phyloP scores from a whole-genome alignment of 2,113 vertebrate species.

The Tapirus terrestris region DNA sequence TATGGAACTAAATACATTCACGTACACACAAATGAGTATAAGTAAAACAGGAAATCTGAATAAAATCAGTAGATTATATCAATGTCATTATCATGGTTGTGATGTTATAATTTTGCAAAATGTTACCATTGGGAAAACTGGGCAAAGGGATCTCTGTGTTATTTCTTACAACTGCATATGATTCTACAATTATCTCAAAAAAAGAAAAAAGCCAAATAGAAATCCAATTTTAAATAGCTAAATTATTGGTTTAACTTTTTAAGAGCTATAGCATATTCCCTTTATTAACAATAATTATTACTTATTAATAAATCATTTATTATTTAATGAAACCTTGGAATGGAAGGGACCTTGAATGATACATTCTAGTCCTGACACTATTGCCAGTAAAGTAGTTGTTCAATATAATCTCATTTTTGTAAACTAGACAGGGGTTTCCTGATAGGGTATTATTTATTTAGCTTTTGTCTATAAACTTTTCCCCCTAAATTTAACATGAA shows the following conservation, averaged over 20 bases:
- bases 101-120: slow-evolving; percentile 37
- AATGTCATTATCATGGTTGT: neutral
- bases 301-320: neutral
- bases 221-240: neutral
- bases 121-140: slow-evolving; percentile 14
- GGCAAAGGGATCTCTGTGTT: neutral
- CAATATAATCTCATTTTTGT: neutral
- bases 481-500: neutral
- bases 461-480: neutral
- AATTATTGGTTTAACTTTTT: neutral
- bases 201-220: neutral
- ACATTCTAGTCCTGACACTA: neutral
- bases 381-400: neutral
- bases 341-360: neutral
- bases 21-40: neutral
- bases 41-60: neutral
- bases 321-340: neutral
- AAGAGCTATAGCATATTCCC: neutral
- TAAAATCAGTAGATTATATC: slow-evolving; percentile 9
- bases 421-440: neutral
- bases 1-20: neutral
- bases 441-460: neutral
- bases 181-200: neutral
- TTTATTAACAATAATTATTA: neutral
- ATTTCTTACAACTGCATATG: neutral